These are phyloP conservation scores for Trissolcus japonicus DNA, from an alignment of 2,888 invertebrate genomes.

Conservation along the genomic window DNA sequence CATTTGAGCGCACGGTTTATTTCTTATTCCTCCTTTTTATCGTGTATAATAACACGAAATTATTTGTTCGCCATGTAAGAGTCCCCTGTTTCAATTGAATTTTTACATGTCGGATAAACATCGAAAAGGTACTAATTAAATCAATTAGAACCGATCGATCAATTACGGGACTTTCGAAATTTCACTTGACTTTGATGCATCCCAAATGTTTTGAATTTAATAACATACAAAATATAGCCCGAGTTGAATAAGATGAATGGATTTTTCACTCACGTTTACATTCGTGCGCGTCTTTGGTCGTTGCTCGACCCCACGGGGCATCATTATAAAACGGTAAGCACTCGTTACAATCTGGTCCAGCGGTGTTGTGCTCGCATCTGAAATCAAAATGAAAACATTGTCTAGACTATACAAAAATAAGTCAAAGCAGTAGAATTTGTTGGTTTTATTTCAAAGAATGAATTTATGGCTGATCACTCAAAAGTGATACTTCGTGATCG, in stretches of 20 bases:
- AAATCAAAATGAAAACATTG: not conserved
- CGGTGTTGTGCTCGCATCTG: conserved; percentile 97
- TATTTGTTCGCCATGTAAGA: too few relatives aligned
- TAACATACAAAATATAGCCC: not conserved
- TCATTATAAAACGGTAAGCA: conserved; percentile 97
- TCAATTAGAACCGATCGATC: too few relatives aligned
- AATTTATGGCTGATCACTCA: not conserved
- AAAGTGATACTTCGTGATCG: not conserved
- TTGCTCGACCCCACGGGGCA: conserved; percentile 96
- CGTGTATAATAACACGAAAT: too few relatives aligned
- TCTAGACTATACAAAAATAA: too few relatives aligned
- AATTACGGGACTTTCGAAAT: not conserved
- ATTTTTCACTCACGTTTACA: conserved; percentile 76
- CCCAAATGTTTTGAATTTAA: not conserved
- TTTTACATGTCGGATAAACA: too few relatives aligned
- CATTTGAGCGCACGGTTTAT: conserved; percentile 10
- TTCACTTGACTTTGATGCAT: not conserved
- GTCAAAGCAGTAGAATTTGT: not conserved
- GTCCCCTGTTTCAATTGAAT: too few relatives aligned
- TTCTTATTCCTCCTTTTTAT: conserved; percentile 1
- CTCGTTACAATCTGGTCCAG: conserved; percentile 93
- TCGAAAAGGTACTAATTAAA: too few relatives aligned
- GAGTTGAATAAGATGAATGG: not conserved
- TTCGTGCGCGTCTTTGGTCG: conserved; percentile 91
- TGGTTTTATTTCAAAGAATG: not conserved